Base-by-base conservation (phyloP, 1,140 invertebrate genomes). In the Drosophila hydei region DNA sequence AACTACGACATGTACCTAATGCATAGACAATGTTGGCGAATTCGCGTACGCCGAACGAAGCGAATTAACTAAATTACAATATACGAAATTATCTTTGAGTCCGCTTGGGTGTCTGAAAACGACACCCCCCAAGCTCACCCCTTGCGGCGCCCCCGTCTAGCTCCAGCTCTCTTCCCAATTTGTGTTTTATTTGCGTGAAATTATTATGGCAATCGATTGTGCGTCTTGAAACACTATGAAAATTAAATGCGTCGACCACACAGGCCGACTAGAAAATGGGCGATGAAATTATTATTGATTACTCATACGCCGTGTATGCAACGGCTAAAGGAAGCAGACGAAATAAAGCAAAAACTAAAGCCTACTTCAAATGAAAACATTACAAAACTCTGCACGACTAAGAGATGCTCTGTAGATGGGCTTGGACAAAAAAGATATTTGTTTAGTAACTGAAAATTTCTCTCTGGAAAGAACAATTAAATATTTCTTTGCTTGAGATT, bases 11-110 rank as follows among this genome's bases (percentile, higher is more conserved):
- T 80, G 65, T 54, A 47, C 62, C 80, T 87, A 85, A 85, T 85
- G 77, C 81, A 85, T 81, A 69, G 80, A 75, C 77, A 87, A 85
- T 85, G 80, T 85, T 78, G 50, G 59, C 52, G 75, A 81, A 87
- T 77, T 88, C 81, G 75, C 81, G 81, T 88, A 87, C 74, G 76
- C 51, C 59, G 63, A 88, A 75, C 83, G 83, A 77, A 69, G 50
- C 81, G 83, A 88, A 87, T 87, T 87, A 87, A 87, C 74, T 87
- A 87, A 87, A 87, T 87, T 87, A 87, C 81, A 87, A 87, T 87
- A 81, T 81, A 65, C 75, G 79, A 78, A 78, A 83, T 83, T 83
- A 75, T 75, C 65, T 75, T 50, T 61, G 54, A 50, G 38, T 42
- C 9, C 58, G 67, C 50, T 21, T 19, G 45, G 30, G 11, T 43